Evolutionary conservation across 2,888 invertebrate species (phyloP).

Genomic region (Hypena proboscidalis): DNA sequence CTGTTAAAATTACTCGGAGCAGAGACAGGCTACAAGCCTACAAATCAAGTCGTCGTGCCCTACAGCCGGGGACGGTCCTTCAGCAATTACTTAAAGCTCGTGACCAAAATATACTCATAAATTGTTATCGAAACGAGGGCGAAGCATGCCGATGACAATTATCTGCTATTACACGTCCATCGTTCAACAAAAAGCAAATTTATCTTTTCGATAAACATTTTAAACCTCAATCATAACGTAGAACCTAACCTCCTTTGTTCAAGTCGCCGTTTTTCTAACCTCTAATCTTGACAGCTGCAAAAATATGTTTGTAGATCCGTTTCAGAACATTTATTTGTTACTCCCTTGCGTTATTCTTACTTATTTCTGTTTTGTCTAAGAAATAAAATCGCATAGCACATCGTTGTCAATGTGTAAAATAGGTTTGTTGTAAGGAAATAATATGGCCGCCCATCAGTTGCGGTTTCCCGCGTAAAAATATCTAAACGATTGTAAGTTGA

Average conservation of each 20-base stretch:
- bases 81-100: slow-evolving; percentile 71
- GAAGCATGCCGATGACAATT: slow-evolving; percentile 70
- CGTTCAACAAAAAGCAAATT: slow-evolving; percentile 31
- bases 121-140: slow-evolving; percentile 65
- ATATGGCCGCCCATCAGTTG: slow-evolving; percentile 40
- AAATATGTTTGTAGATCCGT: slow-evolving; percentile 25
- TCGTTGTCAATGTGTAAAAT: slow-evolving; percentile 1
- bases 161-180: slow-evolving; percentile 67
- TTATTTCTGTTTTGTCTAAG: not conserved
- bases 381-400: slow-evolving; percentile 7
- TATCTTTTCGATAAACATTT: slow-evolving; percentile 10
- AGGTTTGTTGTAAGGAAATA: slow-evolving; percentile 36
- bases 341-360: slow-evolving; percentile 3
- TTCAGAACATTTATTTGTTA: slow-evolving; percentile 11
- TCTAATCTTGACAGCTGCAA: slow-evolving; percentile 24
- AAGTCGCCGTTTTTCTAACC: slow-evolving; percentile 21
- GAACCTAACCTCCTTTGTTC: slow-evolving; percentile 10
- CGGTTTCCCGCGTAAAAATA: slow-evolving; percentile 49
- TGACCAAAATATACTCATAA: slow-evolving; percentile 75
- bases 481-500: slow-evolving; percentile 56
- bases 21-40: slow-evolving; percentile 34
- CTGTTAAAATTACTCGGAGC: slow-evolving; percentile 25
- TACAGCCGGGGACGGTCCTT: slow-evolving; percentile 53
- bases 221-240: not conserved
- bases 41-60: slow-evolving; percentile 56